Base-by-base conservation (phyloP, 2,888 invertebrate genomes). In the Sepioteuthis lessoniana region DNA sequence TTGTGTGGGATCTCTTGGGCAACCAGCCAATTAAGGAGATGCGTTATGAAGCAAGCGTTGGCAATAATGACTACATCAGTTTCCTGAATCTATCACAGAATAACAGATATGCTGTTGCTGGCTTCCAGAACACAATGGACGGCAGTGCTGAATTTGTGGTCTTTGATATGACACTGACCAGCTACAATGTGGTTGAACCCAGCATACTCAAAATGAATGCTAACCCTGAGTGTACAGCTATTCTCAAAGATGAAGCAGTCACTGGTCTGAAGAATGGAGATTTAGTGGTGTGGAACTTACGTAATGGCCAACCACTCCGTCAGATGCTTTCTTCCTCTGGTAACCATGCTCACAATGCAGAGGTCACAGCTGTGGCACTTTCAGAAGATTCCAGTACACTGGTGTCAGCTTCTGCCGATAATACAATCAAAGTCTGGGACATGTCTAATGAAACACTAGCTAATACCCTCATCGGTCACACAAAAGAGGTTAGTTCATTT, bases 261-360 rank as follows among this genome's bases (percentile, higher is more conserved):
- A 97, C 97, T 50, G 97, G 97, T 46, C 96, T 97, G 35, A 95
- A 97, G 46, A 97, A 97, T 94, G 97, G 97, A 90, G 97, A 97
- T 94, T 96, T 97, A 35, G 96, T 96, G 47, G 96, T 97, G 94
- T 97, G 97, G 97, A 97, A 96, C 94, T 95, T 97, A 94, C 95
- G 96, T 31, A 97, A 97, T 38, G 97, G 96, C 50, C 96, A 96
- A 94, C 96, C 97, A 0, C 96, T 96, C 94, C 95, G 97, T 37
- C 97, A 97, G 95, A 95, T 97, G 50, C 95, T 97, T 90, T 95
- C 96, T 93, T 94, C 96, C 94, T 95, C 95, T 76, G 96, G 96
- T 37, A 94, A 95, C 50, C 96, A 96, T 95, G 97, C 97, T 19
- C 97, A 97, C 95, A 94, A 95, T 50, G 95, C 95, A 28, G 97